Evolutionary conservation across 2,113 vertebrate genomes (phyloP).

Genomic region (Nibea albiflora): DNA sequence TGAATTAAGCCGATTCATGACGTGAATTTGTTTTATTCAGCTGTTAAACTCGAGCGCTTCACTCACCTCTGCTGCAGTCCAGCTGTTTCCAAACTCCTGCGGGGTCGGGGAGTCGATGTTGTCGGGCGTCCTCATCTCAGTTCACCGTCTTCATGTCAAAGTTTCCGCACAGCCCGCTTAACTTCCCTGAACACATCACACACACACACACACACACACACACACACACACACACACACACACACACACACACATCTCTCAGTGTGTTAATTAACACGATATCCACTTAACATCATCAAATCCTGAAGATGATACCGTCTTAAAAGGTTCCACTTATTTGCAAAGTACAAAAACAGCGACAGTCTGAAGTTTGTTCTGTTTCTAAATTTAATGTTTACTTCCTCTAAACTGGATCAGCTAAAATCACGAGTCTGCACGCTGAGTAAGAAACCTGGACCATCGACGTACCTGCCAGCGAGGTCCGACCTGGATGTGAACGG

Average conservation of each 20-base stretch:
- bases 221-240: slow-evolving; percentile 12
- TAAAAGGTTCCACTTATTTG: background rate
- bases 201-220: background rate
- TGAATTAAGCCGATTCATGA: background rate
- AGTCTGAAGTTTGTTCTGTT: no score
- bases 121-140: slow-evolving; percentile 94
- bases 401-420: background rate
- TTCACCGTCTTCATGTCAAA: slow-evolving; percentile 96
- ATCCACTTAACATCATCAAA: background rate
- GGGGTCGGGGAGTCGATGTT: slow-evolving; percentile 92
- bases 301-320: background rate
- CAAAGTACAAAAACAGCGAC: no score
- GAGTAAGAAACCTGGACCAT: background rate
- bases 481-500: slow-evolving; percentile 93
- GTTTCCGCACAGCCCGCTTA: slow-evolving; percentile 94
- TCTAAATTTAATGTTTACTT: no score
- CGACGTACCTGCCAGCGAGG: slow-evolving; percentile 91
- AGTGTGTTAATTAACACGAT: background rate
- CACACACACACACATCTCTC: background rate
- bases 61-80: slow-evolving; percentile 90
- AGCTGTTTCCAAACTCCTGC: slow-evolving; percentile 97
- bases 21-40: background rate
- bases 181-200: slow-evolving; percentile 82
- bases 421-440: background rate
- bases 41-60: background rate